These are phyloP conservation scores for Actias luna DNA, from an alignment of 2,888 invertebrate species.

Conservation along the genomic window DNA sequence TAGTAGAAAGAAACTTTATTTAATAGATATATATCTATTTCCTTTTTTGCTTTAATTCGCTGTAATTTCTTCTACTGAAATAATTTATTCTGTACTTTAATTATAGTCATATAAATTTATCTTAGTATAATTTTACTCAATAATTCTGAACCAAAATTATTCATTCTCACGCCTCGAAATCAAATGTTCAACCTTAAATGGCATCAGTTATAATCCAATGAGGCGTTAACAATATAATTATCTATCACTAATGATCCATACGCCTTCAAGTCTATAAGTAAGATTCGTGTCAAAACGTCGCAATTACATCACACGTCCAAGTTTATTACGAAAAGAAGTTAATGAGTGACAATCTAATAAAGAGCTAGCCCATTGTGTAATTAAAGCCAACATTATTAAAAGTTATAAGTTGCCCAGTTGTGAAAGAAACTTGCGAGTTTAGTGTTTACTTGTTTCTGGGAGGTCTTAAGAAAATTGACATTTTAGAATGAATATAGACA, in stretches of 20 bases:
- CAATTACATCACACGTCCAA: conserved; percentile 41
- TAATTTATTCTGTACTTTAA: no score
- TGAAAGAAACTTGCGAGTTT: background rate
- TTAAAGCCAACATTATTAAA: conserved; percentile 67
- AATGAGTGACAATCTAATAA: conserved; percentile 78
- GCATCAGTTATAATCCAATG: conserved; percentile 22
- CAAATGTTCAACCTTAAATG: conserved; percentile 15
- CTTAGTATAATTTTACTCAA: background rate
- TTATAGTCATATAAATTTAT: no score
- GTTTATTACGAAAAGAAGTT: conserved; percentile 52
- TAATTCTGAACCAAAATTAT: background rate
- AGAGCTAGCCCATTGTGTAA: conserved; percentile 72
- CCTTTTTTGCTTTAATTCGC: no score
- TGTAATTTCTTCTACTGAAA: no score
- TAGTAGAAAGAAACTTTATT: no score
- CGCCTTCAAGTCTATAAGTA: conserved; percentile 47
- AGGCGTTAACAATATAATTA: conserved; percentile 22
- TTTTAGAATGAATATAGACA: conserved; percentile 59
- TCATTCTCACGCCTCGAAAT: background rate
- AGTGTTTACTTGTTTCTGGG: background rate
- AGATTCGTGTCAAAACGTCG: conserved; percentile 43
- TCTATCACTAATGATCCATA: conserved; percentile 26
- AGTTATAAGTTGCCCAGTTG: conserved; percentile 34
- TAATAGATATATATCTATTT: no score
- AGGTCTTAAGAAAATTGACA: conserved; percentile 21